Percentiles rank a stretch among this genome's conserved stretches.
Conservation (phyloP, 2,797 vertebrate species). For the Lagodon rhomboides region DNA sequence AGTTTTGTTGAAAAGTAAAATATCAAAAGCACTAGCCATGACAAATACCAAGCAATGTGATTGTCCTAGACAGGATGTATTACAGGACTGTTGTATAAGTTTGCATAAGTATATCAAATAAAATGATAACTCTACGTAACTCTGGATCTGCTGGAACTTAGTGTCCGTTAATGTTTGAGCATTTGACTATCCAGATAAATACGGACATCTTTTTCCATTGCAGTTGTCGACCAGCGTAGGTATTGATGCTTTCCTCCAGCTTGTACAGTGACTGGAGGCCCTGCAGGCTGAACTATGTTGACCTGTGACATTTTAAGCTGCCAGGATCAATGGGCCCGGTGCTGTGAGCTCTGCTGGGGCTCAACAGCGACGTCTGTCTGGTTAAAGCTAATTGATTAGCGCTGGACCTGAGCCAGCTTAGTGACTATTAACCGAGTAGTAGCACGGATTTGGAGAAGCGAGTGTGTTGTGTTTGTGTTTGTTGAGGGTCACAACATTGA, state of each 20-base stretch:
- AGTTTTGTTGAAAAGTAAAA: too few relatives aligned
- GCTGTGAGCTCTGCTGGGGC: slow-evolving; percentile 26
- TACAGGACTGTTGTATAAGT: too few relatives aligned
- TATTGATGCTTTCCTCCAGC: slow-evolving; percentile 36
- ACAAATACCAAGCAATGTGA: not conserved
- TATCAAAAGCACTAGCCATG: not conserved
- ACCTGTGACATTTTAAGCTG: slow-evolving; percentile 38
- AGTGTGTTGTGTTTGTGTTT: slow-evolving; percentile 29
- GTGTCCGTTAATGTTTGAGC: not conserved
- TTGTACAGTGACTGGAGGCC: not conserved
- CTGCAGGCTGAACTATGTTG: slow-evolving; percentile 16
- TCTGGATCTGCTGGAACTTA: not conserved
- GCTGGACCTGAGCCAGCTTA: slow-evolving; percentile 30
- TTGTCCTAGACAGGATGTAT: not conserved
- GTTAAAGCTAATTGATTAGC: slow-evolving; percentile 39
- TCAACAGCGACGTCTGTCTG: not conserved
- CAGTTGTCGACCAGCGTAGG: not conserved
- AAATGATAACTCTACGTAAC: not conserved
- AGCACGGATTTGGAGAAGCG: slow-evolving; percentile 19
- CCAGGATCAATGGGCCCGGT: slow-evolving; percentile 26
- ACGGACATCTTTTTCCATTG: slow-evolving; percentile 4
- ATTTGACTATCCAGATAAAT: slow-evolving; percentile 9
- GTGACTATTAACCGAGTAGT: not conserved
- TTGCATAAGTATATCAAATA: not conserved
- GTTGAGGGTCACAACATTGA: not conserved